Evolutionary conservation across 1,140 invertebrate species (phyloP).

Genomic region (Proctacanthus coquilletti): DNA sequence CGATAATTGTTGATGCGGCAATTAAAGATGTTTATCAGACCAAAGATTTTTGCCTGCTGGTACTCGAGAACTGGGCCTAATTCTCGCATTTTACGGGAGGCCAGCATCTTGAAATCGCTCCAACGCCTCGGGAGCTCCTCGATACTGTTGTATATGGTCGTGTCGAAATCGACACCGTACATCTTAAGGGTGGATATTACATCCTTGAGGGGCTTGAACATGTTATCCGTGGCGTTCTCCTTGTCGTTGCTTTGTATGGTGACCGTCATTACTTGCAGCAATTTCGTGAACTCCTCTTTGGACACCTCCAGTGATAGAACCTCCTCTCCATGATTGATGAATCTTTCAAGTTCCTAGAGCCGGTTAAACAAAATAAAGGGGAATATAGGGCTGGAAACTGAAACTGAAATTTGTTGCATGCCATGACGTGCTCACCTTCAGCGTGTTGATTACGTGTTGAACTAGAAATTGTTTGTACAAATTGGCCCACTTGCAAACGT

Average conservation of each 20-base stretch:
- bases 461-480: constrained; percentile 55
- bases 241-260: constrained; percentile 43
- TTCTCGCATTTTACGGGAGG: constrained; percentile 65
- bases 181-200: constrained; percentile 54
- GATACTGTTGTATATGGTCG: constrained; percentile 31
- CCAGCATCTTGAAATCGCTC: constrained; percentile 72
- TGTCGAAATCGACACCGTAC: constrained; percentile 55
- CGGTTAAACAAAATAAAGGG: constrained; percentile 49
- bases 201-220: constrained; percentile 73
- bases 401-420: constrained; percentile 5
- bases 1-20: constrained; percentile 52
- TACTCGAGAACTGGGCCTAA: constrained; percentile 52
- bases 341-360: constrained; percentile 36
- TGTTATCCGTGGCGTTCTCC: constrained; percentile 42
- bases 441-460: constrained; percentile 40
- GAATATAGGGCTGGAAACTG: constrained; percentile 59
- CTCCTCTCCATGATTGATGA: constrained; percentile 39
- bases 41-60: constrained; percentile 49
- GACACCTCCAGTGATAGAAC: constrained; percentile 37
- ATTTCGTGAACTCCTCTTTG: constrained; percentile 44
- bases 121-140: constrained; percentile 76
- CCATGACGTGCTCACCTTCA: constrained; percentile 17
- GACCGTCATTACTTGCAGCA: constrained; percentile 34
- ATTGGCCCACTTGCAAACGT: constrained; percentile 53
- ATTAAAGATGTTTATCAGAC: constrained; percentile 58